Base-by-base conservation (phyloP, 2,113 vertebrate genomes). In the Mesitornis unicolor region DNA sequence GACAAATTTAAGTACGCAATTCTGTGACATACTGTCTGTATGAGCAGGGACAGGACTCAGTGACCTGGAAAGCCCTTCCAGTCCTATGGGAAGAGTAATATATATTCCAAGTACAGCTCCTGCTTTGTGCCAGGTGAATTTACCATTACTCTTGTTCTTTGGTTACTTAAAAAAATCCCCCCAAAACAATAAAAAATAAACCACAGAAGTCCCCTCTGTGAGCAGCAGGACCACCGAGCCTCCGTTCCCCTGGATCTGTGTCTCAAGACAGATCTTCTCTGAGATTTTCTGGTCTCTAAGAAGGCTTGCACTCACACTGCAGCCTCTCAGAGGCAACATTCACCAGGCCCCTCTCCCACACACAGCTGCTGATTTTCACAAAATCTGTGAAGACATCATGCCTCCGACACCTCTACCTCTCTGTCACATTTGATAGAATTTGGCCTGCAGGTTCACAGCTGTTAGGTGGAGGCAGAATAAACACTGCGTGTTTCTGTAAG, bases 391-490 rank as follows among this genome's bases (percentile, higher is more conserved):
- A 96, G 85, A 73, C 90, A 74, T 89, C 77, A 70, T 42, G 81
- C 56, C 88, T 90, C 87, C 64, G 89, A 90, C 91, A 93, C 91
- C 86, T 92, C 94, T 90, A 11, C 60, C 68, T 80, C 89, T 68
- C 91, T 89, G 93, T 93, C 91, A 95, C 33, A 84, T 93, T 90
- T 87, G 89, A 95, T 47, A 71, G 91, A 91, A 95, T 92, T 95
- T 95, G 95, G 96, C 96, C 94, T 95, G 54, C 91, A 95, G 94
- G 83, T 95, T 92, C 95, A 67, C 94, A 96, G 93, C 93, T 95
- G 96, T 92, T 90, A 73, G 57, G 82, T 36, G 85, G 82, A 94
- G 54, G 88, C 75, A 89, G 94, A 96, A 88, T 69, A 91, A 94
- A 94, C 82, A 94, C 75, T 25, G n/a, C 9, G 4, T 65, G 63